Percentiles rank a stretch among this genome's conserved stretches.
phyloP scores from a whole-genome alignment of 1,140 invertebrate genomes.

The Polypedilum vanderplanki region DNA sequence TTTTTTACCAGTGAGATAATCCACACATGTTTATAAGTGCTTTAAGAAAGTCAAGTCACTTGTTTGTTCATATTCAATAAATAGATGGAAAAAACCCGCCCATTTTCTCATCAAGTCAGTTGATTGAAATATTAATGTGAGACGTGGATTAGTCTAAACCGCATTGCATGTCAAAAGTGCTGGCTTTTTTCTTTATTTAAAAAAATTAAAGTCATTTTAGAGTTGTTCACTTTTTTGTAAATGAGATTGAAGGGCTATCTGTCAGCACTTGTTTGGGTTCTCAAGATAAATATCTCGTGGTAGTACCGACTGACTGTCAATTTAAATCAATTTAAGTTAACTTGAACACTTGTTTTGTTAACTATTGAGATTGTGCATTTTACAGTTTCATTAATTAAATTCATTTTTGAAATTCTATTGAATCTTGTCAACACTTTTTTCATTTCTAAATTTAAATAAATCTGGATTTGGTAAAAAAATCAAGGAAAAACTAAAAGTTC shows the following conservation, averaged over 20 bases:
- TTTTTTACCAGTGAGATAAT: slow-evolving; percentile 1
- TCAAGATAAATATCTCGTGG: slow-evolving; percentile 4
- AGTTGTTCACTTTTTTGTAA: background rate
- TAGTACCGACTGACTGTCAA: background rate
- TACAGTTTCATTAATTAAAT: background rate
- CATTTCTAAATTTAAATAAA: no score
- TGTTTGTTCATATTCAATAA: background rate
- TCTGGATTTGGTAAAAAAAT: no score
- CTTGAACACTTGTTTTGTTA: background rate
- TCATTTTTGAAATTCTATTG: no score
- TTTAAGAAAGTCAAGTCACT: background rate
- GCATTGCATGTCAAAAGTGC: background rate
- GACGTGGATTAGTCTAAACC: slow-evolving; percentile 19
- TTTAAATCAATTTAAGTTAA: background rate
- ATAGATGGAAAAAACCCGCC: slow-evolving; percentile 7
- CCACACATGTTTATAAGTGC: background rate
- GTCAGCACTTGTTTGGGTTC: slow-evolving; percentile 23
- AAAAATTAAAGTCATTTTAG: slow-evolving; percentile 11
- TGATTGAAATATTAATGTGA: slow-evolving; percentile 12
- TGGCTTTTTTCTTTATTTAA: background rate
- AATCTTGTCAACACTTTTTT: no score
- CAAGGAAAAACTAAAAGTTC: no score
- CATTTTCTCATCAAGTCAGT: background rate
- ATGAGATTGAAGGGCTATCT: background rate
- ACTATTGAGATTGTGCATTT: background rate